These are phyloP conservation scores for Oreocharis arfaki DNA, from an alignment of 2,113 vertebrate genomes.

Conservation along the genomic window DNA sequence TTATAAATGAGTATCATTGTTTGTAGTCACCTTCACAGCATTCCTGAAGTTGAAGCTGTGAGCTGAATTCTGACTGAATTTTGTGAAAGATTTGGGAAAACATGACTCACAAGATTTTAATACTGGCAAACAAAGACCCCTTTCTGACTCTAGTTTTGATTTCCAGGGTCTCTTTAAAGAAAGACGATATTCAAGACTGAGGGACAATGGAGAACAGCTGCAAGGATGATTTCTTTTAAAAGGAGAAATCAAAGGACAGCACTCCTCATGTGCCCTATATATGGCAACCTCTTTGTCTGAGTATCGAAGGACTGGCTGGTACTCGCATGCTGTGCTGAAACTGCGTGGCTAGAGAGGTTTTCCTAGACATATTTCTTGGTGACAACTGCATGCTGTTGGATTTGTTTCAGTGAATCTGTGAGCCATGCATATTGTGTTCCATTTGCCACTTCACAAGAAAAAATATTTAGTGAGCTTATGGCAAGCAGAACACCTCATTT, in stretches of 20 bases:
- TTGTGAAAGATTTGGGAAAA: slow-evolving; percentile 19
- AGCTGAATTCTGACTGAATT: slow-evolving; percentile 23
- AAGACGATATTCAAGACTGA: slow-evolving; percentile 16
- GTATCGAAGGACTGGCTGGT: background rate
- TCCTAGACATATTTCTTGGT: slow-evolving; percentile 45
- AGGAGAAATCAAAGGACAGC: slow-evolving; percentile 43
- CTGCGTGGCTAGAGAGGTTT: slow-evolving; percentile 1
- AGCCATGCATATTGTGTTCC: slow-evolving; percentile 6
- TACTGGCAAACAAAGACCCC: slow-evolving; percentile 26
- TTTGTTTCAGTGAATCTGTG: slow-evolving; percentile 35
- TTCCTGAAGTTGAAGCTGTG: slow-evolving; percentile 11
- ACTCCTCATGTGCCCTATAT: background rate
- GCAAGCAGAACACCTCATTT: slow-evolving; percentile 24
- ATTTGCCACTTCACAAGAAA: slow-evolving; percentile 30
- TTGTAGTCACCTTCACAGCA: slow-evolving; percentile 24
- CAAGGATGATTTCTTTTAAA: slow-evolving; percentile 21
- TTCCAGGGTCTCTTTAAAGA: background rate
- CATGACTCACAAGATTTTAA: slow-evolving; percentile 29
- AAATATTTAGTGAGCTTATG: slow-evolving; percentile 29
- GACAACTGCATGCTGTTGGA: slow-evolving; percentile 44
- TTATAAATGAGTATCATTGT: background rate
- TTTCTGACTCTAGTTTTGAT: slow-evolving; percentile 37
- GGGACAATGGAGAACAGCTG: slow-evolving; percentile 18
- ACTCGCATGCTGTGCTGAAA: slow-evolving; percentile 1
- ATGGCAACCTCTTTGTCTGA: slow-evolving; percentile 34